phyloP scores from a whole-genome alignment of 2,113 vertebrate genomes.

The Mellivora capensis region DNA sequence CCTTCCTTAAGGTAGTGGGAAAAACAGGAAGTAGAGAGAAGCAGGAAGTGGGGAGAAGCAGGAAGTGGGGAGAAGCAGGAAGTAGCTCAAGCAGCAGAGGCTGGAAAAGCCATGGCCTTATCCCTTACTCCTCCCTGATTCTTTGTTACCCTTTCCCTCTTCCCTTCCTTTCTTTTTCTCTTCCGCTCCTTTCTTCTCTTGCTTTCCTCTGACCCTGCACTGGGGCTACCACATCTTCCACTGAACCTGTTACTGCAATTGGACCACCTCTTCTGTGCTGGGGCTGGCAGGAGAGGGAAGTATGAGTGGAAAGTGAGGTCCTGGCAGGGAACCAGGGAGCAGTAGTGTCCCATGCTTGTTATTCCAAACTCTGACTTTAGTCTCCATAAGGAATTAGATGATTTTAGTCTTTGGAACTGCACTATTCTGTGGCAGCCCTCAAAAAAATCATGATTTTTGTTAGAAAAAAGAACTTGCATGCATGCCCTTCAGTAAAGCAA shows the following conservation, averaged over 20 bases:
- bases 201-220: not conserved
- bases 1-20: not conserved
- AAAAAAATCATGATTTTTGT: not conserved
- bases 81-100: not conserved
- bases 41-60: not conserved
- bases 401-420: not conserved
- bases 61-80: not conserved
- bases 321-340: not conserved
- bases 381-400: not conserved
- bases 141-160: not conserved
- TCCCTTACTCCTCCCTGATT: not conserved
- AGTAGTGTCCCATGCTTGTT: not conserved
- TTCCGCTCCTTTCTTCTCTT: not conserved
- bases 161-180: not conserved
- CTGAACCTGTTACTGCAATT: fast-evolving
- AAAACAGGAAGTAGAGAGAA: not conserved
- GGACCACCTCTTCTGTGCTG: not conserved
- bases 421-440: not conserved
- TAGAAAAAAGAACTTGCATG: not conserved
- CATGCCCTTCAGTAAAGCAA: not conserved
- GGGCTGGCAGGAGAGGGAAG: not conserved
- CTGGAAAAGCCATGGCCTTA: not conserved
- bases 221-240: no score
- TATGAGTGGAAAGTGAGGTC: not conserved
- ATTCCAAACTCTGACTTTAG: not conserved